Evolutionary conservation across 2,113 vertebrate genomes (phyloP).

Genomic region (Nyctereutes procyonoides): DNA sequence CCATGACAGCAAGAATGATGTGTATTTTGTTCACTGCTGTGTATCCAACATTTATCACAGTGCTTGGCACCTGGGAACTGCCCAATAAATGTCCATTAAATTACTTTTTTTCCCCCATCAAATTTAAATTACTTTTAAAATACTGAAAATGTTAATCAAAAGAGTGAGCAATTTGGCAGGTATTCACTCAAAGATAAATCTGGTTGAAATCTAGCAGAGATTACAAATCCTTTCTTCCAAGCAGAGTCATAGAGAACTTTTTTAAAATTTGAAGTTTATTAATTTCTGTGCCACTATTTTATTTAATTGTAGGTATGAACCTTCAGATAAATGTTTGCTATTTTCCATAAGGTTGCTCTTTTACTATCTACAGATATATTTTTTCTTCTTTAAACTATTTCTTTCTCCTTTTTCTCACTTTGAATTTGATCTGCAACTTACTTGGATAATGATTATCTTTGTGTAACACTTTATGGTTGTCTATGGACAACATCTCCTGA

Average conservation of each 20-base stretch:
- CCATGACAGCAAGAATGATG: neutral
- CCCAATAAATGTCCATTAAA: neutral
- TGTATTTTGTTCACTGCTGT: neutral
- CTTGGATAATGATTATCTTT: neutral
- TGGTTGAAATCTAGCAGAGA: neutral
- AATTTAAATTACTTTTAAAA: neutral
- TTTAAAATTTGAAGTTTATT: neutral
- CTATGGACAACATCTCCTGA: neutral
- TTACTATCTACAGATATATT: neutral
- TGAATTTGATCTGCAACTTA: neutral
- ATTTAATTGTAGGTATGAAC: neutral
- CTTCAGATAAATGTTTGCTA: neutral
- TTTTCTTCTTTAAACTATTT: neutral
- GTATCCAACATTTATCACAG: neutral
- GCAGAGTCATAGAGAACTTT: neutral
- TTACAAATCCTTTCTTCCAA: neutral
- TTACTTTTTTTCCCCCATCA: neutral
- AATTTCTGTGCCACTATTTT: neutral
- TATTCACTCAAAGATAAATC: neutral
- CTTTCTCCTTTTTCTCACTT: neutral
- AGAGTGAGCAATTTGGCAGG: neutral
- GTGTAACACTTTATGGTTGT: neutral
- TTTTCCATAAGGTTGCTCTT: neutral
- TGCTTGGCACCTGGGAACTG: no score
- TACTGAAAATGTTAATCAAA: neutral